phyloP scores from a whole-genome alignment of 2,888 invertebrate genomes.

The Notodonta ziczac region DNA sequence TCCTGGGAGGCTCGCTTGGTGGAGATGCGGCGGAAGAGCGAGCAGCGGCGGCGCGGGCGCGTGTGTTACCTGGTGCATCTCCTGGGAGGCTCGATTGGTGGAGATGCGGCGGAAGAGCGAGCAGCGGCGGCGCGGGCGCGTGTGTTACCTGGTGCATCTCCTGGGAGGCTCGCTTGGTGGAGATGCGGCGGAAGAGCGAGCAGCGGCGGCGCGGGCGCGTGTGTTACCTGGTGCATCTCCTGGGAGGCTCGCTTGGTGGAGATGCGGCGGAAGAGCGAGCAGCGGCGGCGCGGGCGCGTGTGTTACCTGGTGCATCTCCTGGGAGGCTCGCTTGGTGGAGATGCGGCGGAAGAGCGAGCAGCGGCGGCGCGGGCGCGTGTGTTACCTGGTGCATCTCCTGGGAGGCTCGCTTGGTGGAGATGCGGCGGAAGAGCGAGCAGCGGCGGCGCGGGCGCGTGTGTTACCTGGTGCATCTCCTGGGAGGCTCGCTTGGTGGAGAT shows the following conservation, averaged over 20 bases:
- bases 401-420: conserved; percentile 95
- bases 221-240: conserved; percentile 92
- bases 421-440: conserved; percentile 94
- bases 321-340: conserved; percentile 95
- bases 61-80: conserved; percentile 90
- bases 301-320: conserved; percentile 93
- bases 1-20: conserved; percentile 96
- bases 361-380: conserved; percentile 86
- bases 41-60: conserved; percentile 89
- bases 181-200: conserved; percentile 94
- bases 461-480: conserved; percentile 94
- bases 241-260: conserved; percentile 96
- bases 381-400: conserved; percentile 94
- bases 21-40: conserved; percentile 94
- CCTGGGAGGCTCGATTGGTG: conserved; percentile 95
- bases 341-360: conserved; percentile 95
- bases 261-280: conserved; percentile 94
- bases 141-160: conserved; percentile 92
- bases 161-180: conserved; percentile 95
- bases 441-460: conserved; percentile 86
- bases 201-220: conserved; percentile 88
- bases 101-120: conserved; percentile 95
- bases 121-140: conserved; percentile 88
- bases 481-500: conserved; percentile 96
- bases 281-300: conserved; percentile 87